These are phyloP conservation scores for Tethea ocularis DNA, from an alignment of 2,888 invertebrate genomes.

Conservation along the genomic window DNA sequence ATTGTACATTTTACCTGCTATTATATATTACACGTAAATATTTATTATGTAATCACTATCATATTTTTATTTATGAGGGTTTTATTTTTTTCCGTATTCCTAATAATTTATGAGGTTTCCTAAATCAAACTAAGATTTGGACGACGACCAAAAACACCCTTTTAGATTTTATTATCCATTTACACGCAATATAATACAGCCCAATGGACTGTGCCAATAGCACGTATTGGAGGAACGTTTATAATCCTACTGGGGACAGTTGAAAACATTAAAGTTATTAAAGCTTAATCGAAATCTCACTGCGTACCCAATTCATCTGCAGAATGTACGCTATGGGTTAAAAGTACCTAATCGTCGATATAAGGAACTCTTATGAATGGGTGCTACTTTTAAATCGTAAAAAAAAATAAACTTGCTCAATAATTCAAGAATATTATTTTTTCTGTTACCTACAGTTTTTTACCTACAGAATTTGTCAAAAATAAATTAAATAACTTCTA, in stretches of 20 bases:
- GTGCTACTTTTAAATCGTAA: too few species aligned
- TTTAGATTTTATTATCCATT: constrained; percentile 4
- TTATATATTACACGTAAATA: too few species aligned
- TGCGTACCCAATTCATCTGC: neutral
- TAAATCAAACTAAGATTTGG: constrained; percentile 4
- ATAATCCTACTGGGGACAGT: neutral
- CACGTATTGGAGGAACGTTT: neutral
- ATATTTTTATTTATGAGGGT: neutral
- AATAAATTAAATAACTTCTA: too few species aligned
- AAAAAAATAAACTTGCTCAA: too few species aligned
- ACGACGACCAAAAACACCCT: constrained; percentile 1
- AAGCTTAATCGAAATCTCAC: too few species aligned
- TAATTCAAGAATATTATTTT: too few species aligned
- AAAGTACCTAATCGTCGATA: too few species aligned
- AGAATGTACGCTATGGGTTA: too few species aligned
- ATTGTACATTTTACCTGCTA: neutral
- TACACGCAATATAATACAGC: neutral
- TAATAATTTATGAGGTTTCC: neutral
- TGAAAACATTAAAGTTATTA: neutral
- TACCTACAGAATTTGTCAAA: too few species aligned
- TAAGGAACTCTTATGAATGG: too few species aligned
- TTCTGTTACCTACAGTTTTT: too few species aligned
- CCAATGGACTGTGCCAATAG: neutral
- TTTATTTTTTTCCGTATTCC: neutral
- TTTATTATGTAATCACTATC: too few species aligned